These are phyloP conservation scores for Nysson spinosus DNA, from an alignment of 2,888 invertebrate species.

Conservation along the genomic window DNA sequence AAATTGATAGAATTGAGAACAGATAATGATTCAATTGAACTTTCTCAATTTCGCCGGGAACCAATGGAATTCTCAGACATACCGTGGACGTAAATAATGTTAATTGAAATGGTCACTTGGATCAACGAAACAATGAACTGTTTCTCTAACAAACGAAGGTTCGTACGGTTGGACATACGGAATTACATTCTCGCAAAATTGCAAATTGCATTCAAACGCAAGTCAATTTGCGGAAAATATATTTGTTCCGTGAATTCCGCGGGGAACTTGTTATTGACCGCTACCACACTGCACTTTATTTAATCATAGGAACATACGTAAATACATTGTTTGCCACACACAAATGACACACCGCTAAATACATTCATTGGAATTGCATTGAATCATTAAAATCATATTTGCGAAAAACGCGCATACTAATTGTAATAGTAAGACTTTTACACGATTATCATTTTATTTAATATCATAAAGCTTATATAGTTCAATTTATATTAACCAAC, in stretches of 20 bases:
- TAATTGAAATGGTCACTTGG: conserved; percentile 44
- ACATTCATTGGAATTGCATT: conserved; percentile 34
- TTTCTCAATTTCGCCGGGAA: conserved; percentile 1
- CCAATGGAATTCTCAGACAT: neutral
- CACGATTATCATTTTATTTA: no score
- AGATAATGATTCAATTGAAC: neutral
- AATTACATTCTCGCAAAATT: conserved; percentile 33
- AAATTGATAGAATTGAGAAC: no score
- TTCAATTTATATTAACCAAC: no score
- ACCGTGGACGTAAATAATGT: conserved; percentile 41
- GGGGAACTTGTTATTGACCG: conserved; percentile 42
- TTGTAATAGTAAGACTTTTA: neutral
- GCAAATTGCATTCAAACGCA: no score
- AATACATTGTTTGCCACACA: conserved; percentile 40
- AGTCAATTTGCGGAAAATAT: conserved; percentile 50
- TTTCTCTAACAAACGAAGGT: conserved; percentile 37
- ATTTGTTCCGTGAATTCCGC: conserved; percentile 32
- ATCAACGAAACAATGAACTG: conserved; percentile 33
- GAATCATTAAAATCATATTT: conserved; percentile 29
- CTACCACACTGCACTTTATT: conserved; percentile 44
- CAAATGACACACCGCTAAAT: conserved; percentile 20
- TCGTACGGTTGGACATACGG: conserved; percentile 19
- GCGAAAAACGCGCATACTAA: conserved; percentile 18
- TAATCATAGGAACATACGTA: conserved; percentile 47
- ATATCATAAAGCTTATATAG: no score